phyloP scores from a whole-genome alignment of 2,888 invertebrate species.

The Lasioglossum zephyrum region DNA sequence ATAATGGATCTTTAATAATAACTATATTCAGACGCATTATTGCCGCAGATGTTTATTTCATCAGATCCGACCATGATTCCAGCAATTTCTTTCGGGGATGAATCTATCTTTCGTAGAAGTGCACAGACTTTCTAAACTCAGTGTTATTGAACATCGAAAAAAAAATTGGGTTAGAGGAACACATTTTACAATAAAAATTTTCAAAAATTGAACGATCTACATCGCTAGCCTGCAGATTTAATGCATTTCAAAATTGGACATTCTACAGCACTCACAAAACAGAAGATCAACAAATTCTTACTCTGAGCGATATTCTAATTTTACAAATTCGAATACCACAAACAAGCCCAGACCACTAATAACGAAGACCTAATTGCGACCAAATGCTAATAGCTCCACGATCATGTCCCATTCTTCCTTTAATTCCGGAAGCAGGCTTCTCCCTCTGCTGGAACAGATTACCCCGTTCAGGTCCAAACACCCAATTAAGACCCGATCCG shows the following conservation, averaged over 20 bases:
- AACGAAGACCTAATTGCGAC: not conserved
- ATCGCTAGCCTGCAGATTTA: too few species aligned
- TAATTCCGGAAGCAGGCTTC: not conserved
- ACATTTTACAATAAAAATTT: not conserved
- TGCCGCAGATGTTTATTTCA: not conserved
- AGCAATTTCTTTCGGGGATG: not conserved
- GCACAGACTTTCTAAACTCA: not conserved
- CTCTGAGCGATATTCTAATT: not conserved
- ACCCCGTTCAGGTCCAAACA: not conserved
- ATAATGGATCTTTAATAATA: constrained; percentile 1
- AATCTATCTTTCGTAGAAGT: not conserved
- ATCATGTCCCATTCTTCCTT: not conserved
- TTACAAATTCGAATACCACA: not conserved
- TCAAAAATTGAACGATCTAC: not conserved
- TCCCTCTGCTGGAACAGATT: not conserved
- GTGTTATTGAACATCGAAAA: not conserved
- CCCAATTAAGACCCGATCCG: constrained; percentile 2
- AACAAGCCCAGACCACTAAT: not conserved
- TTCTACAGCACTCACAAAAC: not conserved
- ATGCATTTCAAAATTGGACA: not conserved
- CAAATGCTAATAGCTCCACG: not conserved
- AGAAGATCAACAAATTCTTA: not conserved
- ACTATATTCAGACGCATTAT: not conserved
- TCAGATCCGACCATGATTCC: not conserved
- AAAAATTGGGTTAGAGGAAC: not conserved